Evolutionary conservation across 2,113 vertebrate genomes (phyloP).

Genomic region (Myocastor coypus): DNA sequence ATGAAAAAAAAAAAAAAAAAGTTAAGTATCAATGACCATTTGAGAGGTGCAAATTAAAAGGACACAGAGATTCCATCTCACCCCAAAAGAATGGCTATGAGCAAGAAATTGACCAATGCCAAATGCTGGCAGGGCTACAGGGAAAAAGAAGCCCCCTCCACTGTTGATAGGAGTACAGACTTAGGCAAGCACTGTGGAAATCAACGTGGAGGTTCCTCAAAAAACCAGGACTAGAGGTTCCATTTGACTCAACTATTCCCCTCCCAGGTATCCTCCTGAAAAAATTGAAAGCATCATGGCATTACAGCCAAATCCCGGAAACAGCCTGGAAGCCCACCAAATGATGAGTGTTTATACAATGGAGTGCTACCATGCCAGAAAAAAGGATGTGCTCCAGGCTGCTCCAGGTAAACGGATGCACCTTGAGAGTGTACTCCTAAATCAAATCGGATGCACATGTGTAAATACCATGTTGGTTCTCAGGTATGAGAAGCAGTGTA

Average conservation of each 20-base stretch:
- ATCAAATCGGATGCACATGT: background rate
- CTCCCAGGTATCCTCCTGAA: background rate
- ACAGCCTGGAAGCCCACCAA: background rate
- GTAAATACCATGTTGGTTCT: background rate
- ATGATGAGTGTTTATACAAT: background rate
- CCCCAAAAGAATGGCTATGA: background rate
- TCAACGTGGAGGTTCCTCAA: background rate
- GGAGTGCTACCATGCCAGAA: background rate
- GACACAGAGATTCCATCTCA: background rate
- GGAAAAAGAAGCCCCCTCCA: background rate
- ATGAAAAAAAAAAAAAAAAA: background rate
- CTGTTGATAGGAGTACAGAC: background rate
- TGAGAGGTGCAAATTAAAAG: background rate
- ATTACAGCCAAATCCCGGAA: background rate
- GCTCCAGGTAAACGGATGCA: background rate
- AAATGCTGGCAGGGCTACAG: background rate
- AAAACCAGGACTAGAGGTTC: background rate
- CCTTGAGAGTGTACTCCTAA: background rate
- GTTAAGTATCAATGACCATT: background rate
- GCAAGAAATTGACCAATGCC: background rate
- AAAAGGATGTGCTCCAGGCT: background rate
- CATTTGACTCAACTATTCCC: background rate
- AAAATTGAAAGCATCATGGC: background rate
- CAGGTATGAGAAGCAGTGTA: background rate
- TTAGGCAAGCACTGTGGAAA: background rate